phyloP scores from a whole-genome alignment of 2,888 invertebrate species.

The Hydriomena furcata region DNA sequence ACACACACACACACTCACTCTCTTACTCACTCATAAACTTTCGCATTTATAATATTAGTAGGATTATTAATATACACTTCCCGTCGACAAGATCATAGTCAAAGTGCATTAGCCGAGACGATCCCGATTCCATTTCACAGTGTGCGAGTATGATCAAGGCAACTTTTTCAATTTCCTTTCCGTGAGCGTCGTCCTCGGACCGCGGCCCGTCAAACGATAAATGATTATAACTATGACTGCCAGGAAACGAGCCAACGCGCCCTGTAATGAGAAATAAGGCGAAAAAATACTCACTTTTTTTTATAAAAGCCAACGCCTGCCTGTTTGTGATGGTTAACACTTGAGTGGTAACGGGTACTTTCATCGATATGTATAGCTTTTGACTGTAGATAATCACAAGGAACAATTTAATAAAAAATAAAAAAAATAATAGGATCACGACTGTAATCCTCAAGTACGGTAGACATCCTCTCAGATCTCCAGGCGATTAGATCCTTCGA shows the following conservation, averaged over 20 bases:
- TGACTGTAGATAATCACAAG: no score
- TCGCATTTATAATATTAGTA: no score
- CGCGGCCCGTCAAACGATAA: slow-evolving; percentile 75
- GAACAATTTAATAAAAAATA: no score
- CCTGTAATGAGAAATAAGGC: slow-evolving; percentile 69
- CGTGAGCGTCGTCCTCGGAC: slow-evolving; percentile 40
- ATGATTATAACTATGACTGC: slow-evolving; percentile 78
- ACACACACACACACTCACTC: no score
- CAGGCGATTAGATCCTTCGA: no score
- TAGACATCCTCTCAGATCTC: no score
- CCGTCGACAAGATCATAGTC: slow-evolving; percentile 13
- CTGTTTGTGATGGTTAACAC: background rate
- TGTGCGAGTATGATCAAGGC: slow-evolving; percentile 48
- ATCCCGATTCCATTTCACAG: slow-evolving; percentile 54
- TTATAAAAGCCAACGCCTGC: slow-evolving; percentile 1
- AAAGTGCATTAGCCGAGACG: slow-evolving; percentile 33
- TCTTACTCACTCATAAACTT: no score
- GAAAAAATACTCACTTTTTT: slow-evolving; percentile 41
- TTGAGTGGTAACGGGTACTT: background rate
- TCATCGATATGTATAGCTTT: no score
- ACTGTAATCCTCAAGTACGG: no score
- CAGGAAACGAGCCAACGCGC: slow-evolving; percentile 64
- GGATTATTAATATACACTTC: no score
- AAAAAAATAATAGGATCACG: no score
- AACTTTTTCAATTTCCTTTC: slow-evolving; percentile 76